A percentile compares a stretch with the other conserved stretches of the same genome.
Evolutionary conservation across 2,113 vertebrate species (phyloP).

Genomic region (Antennarius striatus): DNA sequence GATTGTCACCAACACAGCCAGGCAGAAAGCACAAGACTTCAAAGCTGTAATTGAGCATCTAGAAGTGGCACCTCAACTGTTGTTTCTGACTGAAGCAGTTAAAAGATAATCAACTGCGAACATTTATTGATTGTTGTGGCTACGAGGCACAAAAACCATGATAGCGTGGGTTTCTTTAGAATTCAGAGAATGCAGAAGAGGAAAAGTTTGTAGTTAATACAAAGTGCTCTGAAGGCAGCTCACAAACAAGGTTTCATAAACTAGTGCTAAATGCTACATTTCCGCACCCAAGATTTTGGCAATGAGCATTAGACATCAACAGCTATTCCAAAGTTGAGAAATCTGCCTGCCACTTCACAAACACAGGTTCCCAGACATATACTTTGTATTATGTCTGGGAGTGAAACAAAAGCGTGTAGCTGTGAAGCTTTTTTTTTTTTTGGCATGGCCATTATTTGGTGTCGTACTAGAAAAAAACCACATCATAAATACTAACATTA

Average conservation of each 20-base stretch:
- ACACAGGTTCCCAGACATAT: too few species aligned
- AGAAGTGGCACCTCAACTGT: constrained; percentile 29
- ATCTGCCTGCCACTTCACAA: constrained; percentile 4
- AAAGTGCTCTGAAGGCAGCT: not conserved
- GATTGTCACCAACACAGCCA: constrained; percentile 40
- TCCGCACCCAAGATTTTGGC: constrained; percentile 12
- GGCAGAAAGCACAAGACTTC: constrained; percentile 31
- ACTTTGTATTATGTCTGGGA: too few species aligned
- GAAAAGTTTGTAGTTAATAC: constrained; percentile 1
- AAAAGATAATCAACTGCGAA: constrained; percentile 11
- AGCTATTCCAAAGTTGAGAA: constrained; percentile 13
- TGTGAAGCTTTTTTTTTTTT: too few species aligned
- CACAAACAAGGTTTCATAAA: not conserved
- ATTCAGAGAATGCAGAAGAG: not conserved
- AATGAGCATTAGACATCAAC: constrained; percentile 9
- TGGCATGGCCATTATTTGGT: too few species aligned
- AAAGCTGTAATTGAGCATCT: constrained; percentile 23
- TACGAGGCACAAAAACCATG: constrained; percentile 7
- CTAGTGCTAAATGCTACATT: not conserved
- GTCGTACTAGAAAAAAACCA: too few species aligned
- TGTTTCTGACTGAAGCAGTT: constrained; percentile 25
- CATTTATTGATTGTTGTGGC: not conserved
- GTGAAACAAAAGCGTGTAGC: too few species aligned
- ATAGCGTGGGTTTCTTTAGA: not conserved
- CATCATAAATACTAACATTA: too few species aligned